Evolutionary conservation across 2,113 vertebrate species (phyloP).

Genomic region (Spilogale gracilis): DNA sequence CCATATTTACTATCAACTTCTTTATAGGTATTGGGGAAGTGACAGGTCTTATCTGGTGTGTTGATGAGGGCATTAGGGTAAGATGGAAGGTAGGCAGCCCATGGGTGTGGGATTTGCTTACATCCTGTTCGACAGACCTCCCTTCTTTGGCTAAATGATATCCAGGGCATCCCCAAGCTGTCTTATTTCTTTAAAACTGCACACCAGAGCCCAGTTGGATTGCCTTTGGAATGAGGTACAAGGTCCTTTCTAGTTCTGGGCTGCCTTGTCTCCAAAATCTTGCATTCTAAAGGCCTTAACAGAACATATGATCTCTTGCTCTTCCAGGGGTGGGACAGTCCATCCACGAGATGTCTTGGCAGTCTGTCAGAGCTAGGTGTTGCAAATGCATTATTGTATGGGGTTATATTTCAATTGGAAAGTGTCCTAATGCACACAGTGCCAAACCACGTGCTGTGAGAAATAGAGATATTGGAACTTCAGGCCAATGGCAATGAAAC

Average conservation of each 20-base stretch:
- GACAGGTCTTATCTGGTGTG: background rate
- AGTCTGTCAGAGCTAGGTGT: slow-evolving; percentile 4
- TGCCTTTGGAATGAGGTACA: background rate
- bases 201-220: background rate
- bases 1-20: background rate
- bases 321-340: slow-evolving; percentile 24
- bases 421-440: background rate
- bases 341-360: background rate
- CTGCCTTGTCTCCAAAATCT: slow-evolving; percentile 10
- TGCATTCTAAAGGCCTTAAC: background rate
- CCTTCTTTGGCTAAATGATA: background rate
- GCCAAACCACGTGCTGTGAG: background rate
- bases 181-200: background rate
- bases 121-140: background rate
- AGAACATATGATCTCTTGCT: background rate
- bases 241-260: background rate
- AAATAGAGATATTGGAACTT: background rate
- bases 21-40: background rate
- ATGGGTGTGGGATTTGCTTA: background rate
- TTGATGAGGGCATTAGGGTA: too few relatives aligned
- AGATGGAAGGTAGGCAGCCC: background rate
- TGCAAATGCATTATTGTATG: background rate
- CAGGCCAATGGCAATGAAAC: background rate
- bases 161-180: background rate
- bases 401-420: background rate